Percentiles rank a stretch among this genome's conserved stretches.
These are phyloP conservation scores for Drosophila lacertosa DNA, from an alignment of 1,140 invertebrate genomes.

Conservation along the genomic window DNA sequence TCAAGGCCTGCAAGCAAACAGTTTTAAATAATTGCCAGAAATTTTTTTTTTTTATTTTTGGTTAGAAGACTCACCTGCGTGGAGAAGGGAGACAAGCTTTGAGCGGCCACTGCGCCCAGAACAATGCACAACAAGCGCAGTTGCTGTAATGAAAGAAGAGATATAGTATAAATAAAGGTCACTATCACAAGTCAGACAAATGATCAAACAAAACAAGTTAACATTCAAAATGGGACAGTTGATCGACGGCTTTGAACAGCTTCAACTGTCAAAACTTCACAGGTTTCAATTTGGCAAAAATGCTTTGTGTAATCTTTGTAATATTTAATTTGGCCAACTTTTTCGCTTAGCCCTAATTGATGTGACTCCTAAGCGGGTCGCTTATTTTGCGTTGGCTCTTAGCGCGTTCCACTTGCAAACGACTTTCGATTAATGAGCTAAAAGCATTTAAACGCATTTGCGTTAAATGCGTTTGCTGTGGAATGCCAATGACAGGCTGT, in stretches of 20 bases:
- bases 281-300: slow-evolving; percentile 12
- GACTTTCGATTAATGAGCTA: slow-evolving; percentile 36
- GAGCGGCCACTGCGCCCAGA: slow-evolving; percentile 44
- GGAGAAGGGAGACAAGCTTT: slow-evolving; percentile 17
- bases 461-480: background rate
- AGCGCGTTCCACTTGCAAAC: slow-evolving; percentile 29
- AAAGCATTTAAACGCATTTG: slow-evolving; percentile 55
- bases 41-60: too few species aligned
- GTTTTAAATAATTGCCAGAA: background rate
- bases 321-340: slow-evolving; percentile 24
- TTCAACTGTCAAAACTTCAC: too few species aligned
- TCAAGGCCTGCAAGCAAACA: slow-evolving; percentile 21
- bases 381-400: slow-evolving; percentile 15
- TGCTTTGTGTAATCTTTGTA: slow-evolving; percentile 10
- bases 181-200: too few species aligned
- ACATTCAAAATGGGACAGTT: slow-evolving; percentile 46
- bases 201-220: too few species aligned
- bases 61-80: slow-evolving; percentile 16
- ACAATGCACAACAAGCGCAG: slow-evolving; percentile 51
- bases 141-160: slow-evolving; percentile 55
- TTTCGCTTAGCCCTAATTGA: slow-evolving; percentile 25
- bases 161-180: slow-evolving; percentile 17
- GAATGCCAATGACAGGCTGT: slow-evolving; percentile 37
- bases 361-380: slow-evolving; percentile 39
- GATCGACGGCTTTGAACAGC: slow-evolving; percentile 47